Conservation (phyloP, 2,888 invertebrate species). For the Lasioglossum lativentre region DNA sequence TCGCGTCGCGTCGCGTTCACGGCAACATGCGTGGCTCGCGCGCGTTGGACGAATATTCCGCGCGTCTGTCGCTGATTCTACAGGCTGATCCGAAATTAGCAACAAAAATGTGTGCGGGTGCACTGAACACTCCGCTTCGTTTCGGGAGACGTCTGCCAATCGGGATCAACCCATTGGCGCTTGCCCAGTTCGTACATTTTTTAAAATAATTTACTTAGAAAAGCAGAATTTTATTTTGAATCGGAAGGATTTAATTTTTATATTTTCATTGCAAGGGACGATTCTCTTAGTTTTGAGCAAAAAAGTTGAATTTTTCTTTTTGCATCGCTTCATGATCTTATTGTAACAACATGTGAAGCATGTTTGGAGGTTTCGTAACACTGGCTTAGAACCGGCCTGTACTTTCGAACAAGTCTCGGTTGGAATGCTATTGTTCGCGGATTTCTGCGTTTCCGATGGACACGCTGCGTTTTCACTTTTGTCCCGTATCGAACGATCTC, state of each 20-base stretch:
- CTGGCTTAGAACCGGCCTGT: neutral
- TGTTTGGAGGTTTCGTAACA: neutral
- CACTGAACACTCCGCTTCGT: neutral
- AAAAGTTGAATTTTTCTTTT: no score
- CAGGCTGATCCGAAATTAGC: conserved; percentile 8
- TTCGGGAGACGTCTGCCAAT: neutral
- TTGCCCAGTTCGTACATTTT: neutral
- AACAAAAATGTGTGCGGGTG: neutral
- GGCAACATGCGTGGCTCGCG: conserved; percentile 37
- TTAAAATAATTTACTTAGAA: neutral
- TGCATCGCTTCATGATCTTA: no score
- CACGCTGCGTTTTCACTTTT: conserved; percentile 17
- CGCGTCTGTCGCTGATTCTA: conserved; percentile 38
- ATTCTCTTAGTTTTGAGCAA: no score
- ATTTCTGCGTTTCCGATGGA: conserved; percentile 24
- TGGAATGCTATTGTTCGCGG: conserved; percentile 56
- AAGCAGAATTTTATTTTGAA: neutral
- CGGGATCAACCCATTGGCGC: neutral
- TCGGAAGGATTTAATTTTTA: neutral
- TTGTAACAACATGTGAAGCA: neutral
- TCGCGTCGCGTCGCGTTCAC: conserved; percentile 12
- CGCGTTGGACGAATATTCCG: conserved; percentile 55
- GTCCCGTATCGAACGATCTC: neutral
- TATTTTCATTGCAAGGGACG: no score
- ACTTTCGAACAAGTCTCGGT: conserved; percentile 19